Evolutionary conservation across 1,140 invertebrate species (phyloP).

Genomic region (Patella vulgata): DNA sequence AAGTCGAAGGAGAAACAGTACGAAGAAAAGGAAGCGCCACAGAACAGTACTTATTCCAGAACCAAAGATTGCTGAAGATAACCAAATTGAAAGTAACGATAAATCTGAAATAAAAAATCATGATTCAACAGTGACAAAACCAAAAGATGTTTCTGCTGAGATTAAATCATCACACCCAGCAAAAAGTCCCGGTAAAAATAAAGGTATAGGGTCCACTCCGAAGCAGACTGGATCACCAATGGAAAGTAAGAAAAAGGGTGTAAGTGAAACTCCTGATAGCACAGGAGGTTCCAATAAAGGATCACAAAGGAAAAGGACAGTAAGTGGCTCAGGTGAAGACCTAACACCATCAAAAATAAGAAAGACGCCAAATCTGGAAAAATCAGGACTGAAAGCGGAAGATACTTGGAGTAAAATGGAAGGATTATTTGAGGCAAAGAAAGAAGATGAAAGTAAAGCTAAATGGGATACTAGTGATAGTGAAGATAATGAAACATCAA

Average conservation of each 20-base stretch:
- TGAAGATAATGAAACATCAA: constrained; percentile 40
- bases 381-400: constrained; percentile 19
- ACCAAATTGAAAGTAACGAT: constrained; percentile 1
- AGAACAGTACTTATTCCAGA: background rate
- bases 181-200: too few species aligned
- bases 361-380: constrained; percentile 13
- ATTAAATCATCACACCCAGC: background rate
- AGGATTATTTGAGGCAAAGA: constrained; percentile 47
- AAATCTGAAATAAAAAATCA: constrained; percentile 2
- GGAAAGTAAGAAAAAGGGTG: background rate
- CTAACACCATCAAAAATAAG: constrained; percentile 21
- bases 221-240: background rate
- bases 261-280: constrained; percentile 21
- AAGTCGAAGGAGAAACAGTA: too few species aligned
- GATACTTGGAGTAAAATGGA: constrained; percentile 61
- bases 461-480: constrained; percentile 64
- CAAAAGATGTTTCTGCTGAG: background rate
- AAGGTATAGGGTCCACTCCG: too few species aligned
- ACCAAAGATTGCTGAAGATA: background rate
- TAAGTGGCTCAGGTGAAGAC: constrained; percentile 15
- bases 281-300: constrained; percentile 3
- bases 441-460: constrained; percentile 48
- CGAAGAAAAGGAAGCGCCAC: constrained; percentile 3
- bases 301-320: constrained; percentile 22
- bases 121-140: background rate